Evolutionary conservation across 2,113 vertebrate species (phyloP).

Genomic region (Nanorana parkeri): DNA sequence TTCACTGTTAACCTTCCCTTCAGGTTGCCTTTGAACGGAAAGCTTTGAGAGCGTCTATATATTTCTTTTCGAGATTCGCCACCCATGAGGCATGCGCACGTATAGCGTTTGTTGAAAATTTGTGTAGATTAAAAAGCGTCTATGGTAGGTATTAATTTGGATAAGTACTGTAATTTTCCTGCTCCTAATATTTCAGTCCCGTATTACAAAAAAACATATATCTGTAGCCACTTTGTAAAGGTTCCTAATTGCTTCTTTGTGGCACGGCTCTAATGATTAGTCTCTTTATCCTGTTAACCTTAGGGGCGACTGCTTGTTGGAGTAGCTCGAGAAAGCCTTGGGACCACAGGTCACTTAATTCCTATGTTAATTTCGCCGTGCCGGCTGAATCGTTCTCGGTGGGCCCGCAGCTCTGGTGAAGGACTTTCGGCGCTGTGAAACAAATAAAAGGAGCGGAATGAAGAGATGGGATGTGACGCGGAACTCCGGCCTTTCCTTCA

Average conservation of each 20-base stretch:
- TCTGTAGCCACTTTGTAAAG: constrained; percentile 82
- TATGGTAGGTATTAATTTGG: constrained; percentile 86
- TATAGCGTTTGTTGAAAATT: constrained; percentile 87
- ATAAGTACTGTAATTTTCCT: constrained; percentile 87
- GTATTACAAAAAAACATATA: constrained; percentile 83
- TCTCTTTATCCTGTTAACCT: constrained; percentile 84
- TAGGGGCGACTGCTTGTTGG: constrained; percentile 70
- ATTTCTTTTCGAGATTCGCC: constrained; percentile 82
- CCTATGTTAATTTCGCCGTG: constrained; percentile 65
- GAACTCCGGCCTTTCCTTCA: no score
- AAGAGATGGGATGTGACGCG: not conserved
- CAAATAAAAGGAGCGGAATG: not conserved
- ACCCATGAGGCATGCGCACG: constrained; percentile 82
- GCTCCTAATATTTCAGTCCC: constrained; percentile 85
- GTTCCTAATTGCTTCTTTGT: constrained; percentile 83
- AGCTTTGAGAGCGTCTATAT: constrained; percentile 86
- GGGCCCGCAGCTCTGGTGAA: constrained; percentile 60
- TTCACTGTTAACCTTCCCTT: constrained; percentile 84
- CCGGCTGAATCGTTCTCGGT: constrained; percentile 58
- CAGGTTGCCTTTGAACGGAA: constrained; percentile 77
- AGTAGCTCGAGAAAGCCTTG: constrained; percentile 69
- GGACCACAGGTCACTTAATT: constrained; percentile 66
- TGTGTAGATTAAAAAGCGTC: constrained; percentile 84
- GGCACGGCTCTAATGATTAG: constrained; percentile 77
- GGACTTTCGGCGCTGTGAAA: constrained; percentile 61